Evolutionary conservation across 2,113 vertebrate species (phyloP), one percentile per base, ranked within the genome.

Genomic region (Heterotilapia buettikoferi): DNA sequence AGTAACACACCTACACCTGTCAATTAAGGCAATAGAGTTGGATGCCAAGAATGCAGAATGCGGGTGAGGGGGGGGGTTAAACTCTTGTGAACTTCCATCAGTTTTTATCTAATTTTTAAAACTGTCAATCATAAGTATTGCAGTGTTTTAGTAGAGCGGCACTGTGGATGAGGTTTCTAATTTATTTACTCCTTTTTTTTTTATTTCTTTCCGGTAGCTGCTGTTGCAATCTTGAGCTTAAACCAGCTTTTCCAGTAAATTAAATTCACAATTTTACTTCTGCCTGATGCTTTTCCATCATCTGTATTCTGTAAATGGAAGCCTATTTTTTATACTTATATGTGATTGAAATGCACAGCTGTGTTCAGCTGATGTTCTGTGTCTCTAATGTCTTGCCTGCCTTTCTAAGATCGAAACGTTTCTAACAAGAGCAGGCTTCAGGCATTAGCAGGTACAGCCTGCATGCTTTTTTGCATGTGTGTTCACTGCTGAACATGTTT

Each of bases 401-500:
- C 0, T 54, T 36, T 14, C 29, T 19, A 18, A 36, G 53, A 47
- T 36, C 19, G 5, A 63, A 71, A 80, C 24, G 1, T 85, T 83
- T 53, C 24, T 31, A 81, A 12, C 66, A 78, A 14, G 71, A 13
- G 10, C n/a, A 2, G 19, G 53, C 26, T 24, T 6, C 71, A 9
- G 47, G 7, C 21, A 43, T n/a, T 26, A 57, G 4, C 73, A 86
- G 45, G 31, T 56, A n/a, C 19, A 12, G 5, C 4, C 40, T 24
- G 47, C 71, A 14, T 9, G 24, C 61, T 54, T 10, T 31, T 45
- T 43, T 68, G 8, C 24, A 33, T 12, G 56, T 84, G 63, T 92
- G 84, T 90, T 88, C 59, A 88, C 66, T 16, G 53, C 52, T 59
- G 29, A 56, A 10, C 19, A 3, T 57, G 86, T 57, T 93, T 82